Base-by-base conservation (phyloP, 2,888 invertebrate species). In the Amphipyra tragopoginis region DNA sequence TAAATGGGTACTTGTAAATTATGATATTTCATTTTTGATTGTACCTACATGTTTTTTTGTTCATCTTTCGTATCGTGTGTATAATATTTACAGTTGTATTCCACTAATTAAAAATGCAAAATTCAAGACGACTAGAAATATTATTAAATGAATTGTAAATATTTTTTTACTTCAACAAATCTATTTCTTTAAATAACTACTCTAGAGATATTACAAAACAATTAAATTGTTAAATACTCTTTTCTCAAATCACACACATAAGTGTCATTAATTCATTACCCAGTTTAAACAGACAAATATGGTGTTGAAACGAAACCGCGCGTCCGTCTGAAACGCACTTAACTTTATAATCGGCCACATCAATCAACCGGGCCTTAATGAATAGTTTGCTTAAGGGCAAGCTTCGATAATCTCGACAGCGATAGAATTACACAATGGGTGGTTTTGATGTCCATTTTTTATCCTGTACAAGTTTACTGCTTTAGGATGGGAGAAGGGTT, bases 291-390 rank as follows among this genome's bases (percentile, higher is more conserved):
- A 77, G 68, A 81, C 78, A 71, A 75, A 80, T 80, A 72, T 68
- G 65, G 75, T 72, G 72, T 79, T 70, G 66, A 79, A 68, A 77
- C 59, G 56, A 63, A 68, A 73, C 77, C 74, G 77, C 80, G 64
- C 62, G 75, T 69, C 60, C 50, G 78, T 78, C 68, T 78, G 76
- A 64, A 50, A 66, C 60, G 61, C 75, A 65, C 87, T 85, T 87
- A 82, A 87, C 69, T 83, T 86, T 87, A 59, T 78, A 88, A 90
- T 89, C 87, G 80, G 75, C 50, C 57, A 67, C 89, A 92, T 92
- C 91, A 87, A 91, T 92, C 93, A 91, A 87, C 80, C 61, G 58
- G 75, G 77, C 81, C 86, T 81, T 92, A 91, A 92, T 92, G 87
- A 92, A 90, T 90, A 81, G 82, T 88, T 87, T 82, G 81, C 80